These are phyloP conservation scores for Lapara coniferarum DNA, from an alignment of 2,888 invertebrate genomes.

Conservation along the genomic window DNA sequence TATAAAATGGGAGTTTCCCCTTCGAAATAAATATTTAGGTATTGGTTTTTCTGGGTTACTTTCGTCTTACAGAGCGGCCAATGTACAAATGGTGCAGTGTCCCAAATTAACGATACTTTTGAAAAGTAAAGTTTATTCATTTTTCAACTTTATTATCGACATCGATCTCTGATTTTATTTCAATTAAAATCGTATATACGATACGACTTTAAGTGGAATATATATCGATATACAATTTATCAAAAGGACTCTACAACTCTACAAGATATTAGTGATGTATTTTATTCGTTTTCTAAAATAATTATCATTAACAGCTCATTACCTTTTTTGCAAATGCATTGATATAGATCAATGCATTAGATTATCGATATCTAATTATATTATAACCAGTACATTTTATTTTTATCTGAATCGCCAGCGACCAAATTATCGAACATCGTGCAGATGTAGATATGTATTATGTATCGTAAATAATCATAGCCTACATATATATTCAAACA, in stretches of 20 bases:
- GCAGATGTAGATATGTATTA: not conserved
- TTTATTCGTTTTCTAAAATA: too few relatives aligned
- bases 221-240: too few relatives aligned
- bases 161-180: too few relatives aligned
- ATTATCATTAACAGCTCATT: not conserved
- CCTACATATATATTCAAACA: not conserved
- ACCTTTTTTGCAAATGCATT: not conserved
- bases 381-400: constrained; percentile 27
- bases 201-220: too few relatives aligned
- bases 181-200: too few relatives aligned
- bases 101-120: not conserved
- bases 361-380: not conserved
- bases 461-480: not conserved
- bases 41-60: not conserved
- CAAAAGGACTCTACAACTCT: too few relatives aligned
- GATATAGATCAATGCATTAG: not conserved
- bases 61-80: not conserved
- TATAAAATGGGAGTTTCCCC: constrained; percentile 27
- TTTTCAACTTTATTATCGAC: too few relatives aligned
- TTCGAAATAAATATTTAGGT: constrained; percentile 21
- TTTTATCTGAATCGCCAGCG: constrained; percentile 21
- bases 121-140: not conserved
- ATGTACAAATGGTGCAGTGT: not conserved
- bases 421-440: constrained; percentile 12
- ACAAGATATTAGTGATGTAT: too few relatives aligned